These are phyloP conservation scores for Nesometra sesokonis DNA, from an alignment of 35 echinoderm and acorn worm genomes.

Conservation along the genomic window DNA sequence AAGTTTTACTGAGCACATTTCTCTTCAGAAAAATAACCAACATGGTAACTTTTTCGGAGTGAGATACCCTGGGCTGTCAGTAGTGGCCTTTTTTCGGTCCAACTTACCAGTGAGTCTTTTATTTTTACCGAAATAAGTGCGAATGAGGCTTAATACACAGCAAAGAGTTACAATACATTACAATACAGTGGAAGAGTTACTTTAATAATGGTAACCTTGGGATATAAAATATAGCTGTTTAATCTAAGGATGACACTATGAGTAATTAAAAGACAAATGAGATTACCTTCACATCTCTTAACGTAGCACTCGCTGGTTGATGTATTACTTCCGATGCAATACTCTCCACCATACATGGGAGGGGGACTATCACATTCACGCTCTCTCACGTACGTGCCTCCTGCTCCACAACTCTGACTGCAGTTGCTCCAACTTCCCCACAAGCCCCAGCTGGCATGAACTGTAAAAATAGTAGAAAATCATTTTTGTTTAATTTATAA, in stretches of 20 bases:
- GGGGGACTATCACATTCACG: conserved; percentile 52
- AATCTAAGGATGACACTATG: too few species aligned
- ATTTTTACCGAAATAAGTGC: too few species aligned
- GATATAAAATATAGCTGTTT: too few species aligned
- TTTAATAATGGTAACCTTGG: not conserved
- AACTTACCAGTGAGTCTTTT: too few species aligned
- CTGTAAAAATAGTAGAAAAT: not conserved
- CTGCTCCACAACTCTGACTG: conserved; percentile 49
- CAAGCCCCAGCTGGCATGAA: conserved; percentile 50
- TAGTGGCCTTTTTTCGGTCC: too few species aligned
- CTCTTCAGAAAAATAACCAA: too few species aligned
- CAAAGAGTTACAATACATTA: too few species aligned
- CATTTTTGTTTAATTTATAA: not conserved
- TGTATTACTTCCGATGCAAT: conserved; percentile 23
- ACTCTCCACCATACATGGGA: conserved; percentile 40
- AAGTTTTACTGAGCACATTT: too few species aligned
- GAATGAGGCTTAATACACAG: too few species aligned
- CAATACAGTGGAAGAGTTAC: too few species aligned
- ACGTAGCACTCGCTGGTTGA: conserved; percentile 51
- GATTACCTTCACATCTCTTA: conserved; percentile 64
- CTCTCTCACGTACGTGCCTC: conserved; percentile 27
- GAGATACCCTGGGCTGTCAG: too few species aligned
- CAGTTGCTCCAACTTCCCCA: conserved; percentile 52
- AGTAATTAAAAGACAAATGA: not conserved
- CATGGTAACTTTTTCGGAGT: too few species aligned